These are phyloP conservation scores for Discoglossus pictus DNA, from an alignment of 2,797 vertebrate species.

Conservation along the genomic window DNA sequence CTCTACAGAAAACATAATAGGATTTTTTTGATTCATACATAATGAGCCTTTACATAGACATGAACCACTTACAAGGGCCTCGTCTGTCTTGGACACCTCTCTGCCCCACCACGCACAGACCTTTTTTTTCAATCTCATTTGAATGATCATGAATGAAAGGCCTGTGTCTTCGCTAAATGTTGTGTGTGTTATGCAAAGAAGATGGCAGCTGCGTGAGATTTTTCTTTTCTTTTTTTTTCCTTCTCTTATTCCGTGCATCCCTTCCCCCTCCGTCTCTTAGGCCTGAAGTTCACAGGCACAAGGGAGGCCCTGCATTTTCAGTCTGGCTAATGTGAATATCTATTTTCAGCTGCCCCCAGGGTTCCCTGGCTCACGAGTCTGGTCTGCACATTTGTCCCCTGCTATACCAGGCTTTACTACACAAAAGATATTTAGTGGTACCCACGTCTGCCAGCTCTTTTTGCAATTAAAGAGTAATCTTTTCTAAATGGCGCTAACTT, in stretches of 20 bases:
- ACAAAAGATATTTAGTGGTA: constrained; percentile 58
- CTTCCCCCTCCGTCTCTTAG: constrained; percentile 18
- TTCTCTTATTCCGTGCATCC: background rate
- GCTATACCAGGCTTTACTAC: constrained; percentile 49
- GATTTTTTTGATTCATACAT: too few relatives aligned
- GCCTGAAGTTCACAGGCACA: constrained; percentile 7
- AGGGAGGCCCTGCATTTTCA: background rate
- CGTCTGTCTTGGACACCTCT: background rate
- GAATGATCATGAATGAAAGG: constrained; percentile 32
- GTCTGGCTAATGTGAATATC: constrained; percentile 11
- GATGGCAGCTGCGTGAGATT: constrained; percentile 47
- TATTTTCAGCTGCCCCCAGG: background rate
- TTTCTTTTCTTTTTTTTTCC: too few relatives aligned
- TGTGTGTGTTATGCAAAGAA: constrained; percentile 29
- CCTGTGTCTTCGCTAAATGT: constrained; percentile 39
- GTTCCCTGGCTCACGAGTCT: background rate
- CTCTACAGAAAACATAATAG: too few relatives aligned
- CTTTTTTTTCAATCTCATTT: constrained; percentile 39
- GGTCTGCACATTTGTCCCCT: background rate
- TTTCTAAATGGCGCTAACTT: constrained; percentile 77
- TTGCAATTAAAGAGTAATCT: constrained; percentile 72
- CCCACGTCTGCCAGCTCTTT: constrained; percentile 58
- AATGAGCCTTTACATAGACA: too few relatives aligned
- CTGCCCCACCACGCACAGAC: too few relatives aligned
- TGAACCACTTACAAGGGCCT: too few relatives aligned